Evolutionary conservation across 2,888 invertebrate species (phyloP).

Genomic region (Xestia rhomboidea): DNA sequence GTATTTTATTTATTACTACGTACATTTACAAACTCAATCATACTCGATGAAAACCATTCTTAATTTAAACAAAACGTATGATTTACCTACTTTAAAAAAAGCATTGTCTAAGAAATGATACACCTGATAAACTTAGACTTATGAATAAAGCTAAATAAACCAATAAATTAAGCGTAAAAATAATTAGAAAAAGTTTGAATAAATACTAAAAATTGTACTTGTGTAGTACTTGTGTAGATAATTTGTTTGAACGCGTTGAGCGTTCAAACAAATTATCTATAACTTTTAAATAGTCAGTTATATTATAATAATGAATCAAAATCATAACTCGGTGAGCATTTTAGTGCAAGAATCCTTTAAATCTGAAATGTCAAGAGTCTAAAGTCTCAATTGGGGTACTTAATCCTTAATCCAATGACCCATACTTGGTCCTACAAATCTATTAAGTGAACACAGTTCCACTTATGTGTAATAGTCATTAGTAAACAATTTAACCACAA

Average conservation of each 20-base stretch:
- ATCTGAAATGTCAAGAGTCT: not conserved
- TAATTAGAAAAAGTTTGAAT: not conserved
- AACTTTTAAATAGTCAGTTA: not conserved
- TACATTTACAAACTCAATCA: no score
- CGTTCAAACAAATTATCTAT: not conserved
- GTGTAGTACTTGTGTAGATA: no score
- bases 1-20: no score
- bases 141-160: not conserved
- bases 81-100: not conserved
- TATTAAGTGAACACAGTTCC: not conserved
- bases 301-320: not conserved
- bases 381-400: not conserved
- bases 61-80: no score
- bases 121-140: not conserved
- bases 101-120: not conserved
- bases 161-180: not conserved
- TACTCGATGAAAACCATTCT: no score
- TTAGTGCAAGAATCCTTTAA: not conserved
- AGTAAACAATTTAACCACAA: not conserved
- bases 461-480: not conserved
- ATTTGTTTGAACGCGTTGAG: no score
- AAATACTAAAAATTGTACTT: no score
- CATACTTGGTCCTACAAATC: not conserved
- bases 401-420: not conserved
- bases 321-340: not conserved